Base-by-base conservation (phyloP, 1,140 invertebrate species). In the Drosophila ohnishii region DNA sequence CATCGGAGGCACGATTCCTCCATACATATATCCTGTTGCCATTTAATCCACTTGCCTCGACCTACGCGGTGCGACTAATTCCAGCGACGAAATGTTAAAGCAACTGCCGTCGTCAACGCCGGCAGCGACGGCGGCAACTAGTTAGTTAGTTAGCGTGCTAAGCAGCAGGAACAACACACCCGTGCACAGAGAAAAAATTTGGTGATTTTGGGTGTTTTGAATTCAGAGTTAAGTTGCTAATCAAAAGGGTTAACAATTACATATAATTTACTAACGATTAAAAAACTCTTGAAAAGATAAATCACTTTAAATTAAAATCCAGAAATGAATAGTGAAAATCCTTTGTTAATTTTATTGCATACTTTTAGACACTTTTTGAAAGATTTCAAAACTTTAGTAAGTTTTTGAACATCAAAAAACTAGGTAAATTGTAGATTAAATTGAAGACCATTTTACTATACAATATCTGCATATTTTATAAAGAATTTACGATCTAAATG, bases 41-140 rank as follows among this genome's bases (percentile, higher is more conserved):
- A 85, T 74, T 86, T 87, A 87, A 87, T 88, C 83, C 83, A 87
- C 84, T 88, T 87, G 83, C 84, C 72, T 87, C 67, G 84, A 87
- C 35, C 80, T 74, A 83, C 83, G 83, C 79, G 83, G 40, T 50
- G 72, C 84, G 84, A 87, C 83, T 87, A 87, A 87, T 80, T 74
- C 61, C 40, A 75, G 44, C 58, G 60, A 75, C 71, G 53, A 72
- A 86, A 75, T 78, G 71, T 62, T 87, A 69, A 87, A 82, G 75
- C 74, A 66, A 71, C 80, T 55, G 51, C 34, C 51, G 51, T 11
- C 34, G 51, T 55, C 51, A 61, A 57, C 81, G 65, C 81, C 66
- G 50, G 11, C 60, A 42, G 63, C 64, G 59, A 37, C 61, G 44
- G 28, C 44, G n/a, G 42, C 69, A 45, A 30, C 59, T 64, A 57